Evolutionary conservation across 2,888 invertebrate species (phyloP), one percentile per base, ranked within the genome.

Genomic region (Platycnemis pennipes): DNA sequence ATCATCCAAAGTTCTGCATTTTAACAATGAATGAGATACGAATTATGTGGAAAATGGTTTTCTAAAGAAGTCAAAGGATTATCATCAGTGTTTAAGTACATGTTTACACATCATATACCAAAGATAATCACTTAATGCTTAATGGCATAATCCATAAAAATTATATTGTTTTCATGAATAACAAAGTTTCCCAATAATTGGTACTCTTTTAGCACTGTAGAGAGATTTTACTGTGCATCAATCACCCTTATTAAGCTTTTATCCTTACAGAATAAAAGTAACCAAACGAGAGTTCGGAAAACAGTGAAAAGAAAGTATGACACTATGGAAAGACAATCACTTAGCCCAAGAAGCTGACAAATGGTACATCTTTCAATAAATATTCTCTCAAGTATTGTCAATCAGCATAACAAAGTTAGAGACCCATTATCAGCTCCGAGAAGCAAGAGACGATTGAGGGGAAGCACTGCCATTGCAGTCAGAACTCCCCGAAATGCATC

Each of bases 361-460:
- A 63, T 44, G 26, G 13, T 42, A 44, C 37, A 42, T 63, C 44
- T 37, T 77, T 77, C 37, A 69, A n/a, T 26, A 63, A 44, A 16
- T 16, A 69, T 7, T 69, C 91, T 44, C 26, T 63, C 44, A 11
- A 63, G 44, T 69, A 44, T 0, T 42, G 42, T 69, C n/a, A 63
- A 63, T 91, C 91, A 97, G 94, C 99, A 99, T 86, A 99, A 97
- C 95, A 99, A 97, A 95, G 97, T 98, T 95, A 99, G 98, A 95
- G 97, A 98, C 37, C 99, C 99, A 95, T 98, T 99, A 96, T 99
- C 99, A 86, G 99, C 98, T 22, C 99, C 99, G 45, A 99, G 97
- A 44, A 99, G 97, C 94, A 99, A 97, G 94, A 99, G 97, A 95
- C 99, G 97, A 96, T 99, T 99, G 8, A 99, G 97, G 3, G 99